Base-by-base conservation (phyloP, 2,888 invertebrate species). In the Ariolimax columbianus region DNA sequence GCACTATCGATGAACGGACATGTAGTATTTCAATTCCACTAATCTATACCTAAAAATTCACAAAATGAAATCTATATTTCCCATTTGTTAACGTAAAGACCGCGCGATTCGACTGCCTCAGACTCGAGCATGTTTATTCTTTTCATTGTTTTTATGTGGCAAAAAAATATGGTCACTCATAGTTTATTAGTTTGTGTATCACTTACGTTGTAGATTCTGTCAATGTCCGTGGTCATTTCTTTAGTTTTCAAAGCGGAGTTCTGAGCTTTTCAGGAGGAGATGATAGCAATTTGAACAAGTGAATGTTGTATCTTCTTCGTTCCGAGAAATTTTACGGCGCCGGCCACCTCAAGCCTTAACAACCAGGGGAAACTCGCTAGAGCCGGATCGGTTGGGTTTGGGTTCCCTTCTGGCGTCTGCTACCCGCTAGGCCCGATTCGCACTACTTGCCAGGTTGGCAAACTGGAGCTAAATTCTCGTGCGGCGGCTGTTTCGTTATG, bases 351-450 rank as follows among this genome's bases (percentile, higher is more conserved):
- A n/a, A n/a, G n/a, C n/a, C n/a, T n/a, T n/a, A n/a, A n/a, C n/a
- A 78, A 59, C 77, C 63, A 78, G 77, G 77, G 30, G 6, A n/a
- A 78, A 78, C 77, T 78, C 63, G 77, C 19, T 78, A 78, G 33
- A 78, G 55, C 77, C 77, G 77, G 77, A 68, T 68, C 68, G 33
- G 70, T 68, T 30, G 43, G 51, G 51, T 55, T n/a, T 55, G 55
- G 23, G 55, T 80, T 80, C 40, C n/a, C n/a, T n/a, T 47, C 47
- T 40, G 30, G 43, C 73, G 26, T 73, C 73, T 73, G 73, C 73
- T 73, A 40, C n/a, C 59, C 47, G 6, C 47, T 47, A 6, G 6
- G 47, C 47, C 14, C 47, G 47, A 9, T 14, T 47, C 9, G 47
- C 14, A 47, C 14, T 47, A 14, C 47, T 47, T 47, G 47, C 47